Conservation (phyloP, 2,113 vertebrate genomes). For the Alectura lathami region DNA sequence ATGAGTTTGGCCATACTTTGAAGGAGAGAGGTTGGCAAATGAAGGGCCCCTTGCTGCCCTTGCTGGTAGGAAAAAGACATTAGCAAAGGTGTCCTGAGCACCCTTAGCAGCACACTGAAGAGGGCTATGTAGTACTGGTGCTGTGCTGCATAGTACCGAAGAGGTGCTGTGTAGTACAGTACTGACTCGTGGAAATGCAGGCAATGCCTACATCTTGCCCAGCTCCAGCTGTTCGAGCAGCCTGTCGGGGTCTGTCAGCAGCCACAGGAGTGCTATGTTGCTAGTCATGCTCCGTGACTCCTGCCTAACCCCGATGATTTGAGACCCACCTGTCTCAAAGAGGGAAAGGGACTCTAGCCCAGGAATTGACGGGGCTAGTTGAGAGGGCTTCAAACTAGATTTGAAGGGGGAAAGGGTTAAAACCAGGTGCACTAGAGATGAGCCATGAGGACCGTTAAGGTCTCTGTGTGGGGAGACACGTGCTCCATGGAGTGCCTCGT, state of each 20-base stretch:
- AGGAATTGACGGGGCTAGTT: too few relatives aligned
- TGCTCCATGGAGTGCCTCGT: too few relatives aligned
- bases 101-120: background rate
- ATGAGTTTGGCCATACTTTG: background rate
- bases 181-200: background rate
- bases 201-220: background rate
- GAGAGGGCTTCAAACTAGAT: too few relatives aligned
- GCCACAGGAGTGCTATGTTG: background rate
- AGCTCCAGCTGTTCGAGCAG: background rate
- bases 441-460: too few relatives aligned
- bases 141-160: too few relatives aligned
- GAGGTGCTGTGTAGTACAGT: too few relatives aligned
- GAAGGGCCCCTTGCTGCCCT: background rate
- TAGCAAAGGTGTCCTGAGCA: background rate
- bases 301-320: background rate
- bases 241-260: background rate
- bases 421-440: too few relatives aligned
- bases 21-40: background rate
- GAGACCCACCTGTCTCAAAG: too few relatives aligned
- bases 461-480: too few relatives aligned
- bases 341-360: too few relatives aligned
- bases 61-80: background rate
- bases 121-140: background rate
- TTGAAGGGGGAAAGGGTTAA: too few relatives aligned
- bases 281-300: background rate